Evolutionary conservation across 2,888 invertebrate species (phyloP).

Genomic region (Congeria kusceri): DNA sequence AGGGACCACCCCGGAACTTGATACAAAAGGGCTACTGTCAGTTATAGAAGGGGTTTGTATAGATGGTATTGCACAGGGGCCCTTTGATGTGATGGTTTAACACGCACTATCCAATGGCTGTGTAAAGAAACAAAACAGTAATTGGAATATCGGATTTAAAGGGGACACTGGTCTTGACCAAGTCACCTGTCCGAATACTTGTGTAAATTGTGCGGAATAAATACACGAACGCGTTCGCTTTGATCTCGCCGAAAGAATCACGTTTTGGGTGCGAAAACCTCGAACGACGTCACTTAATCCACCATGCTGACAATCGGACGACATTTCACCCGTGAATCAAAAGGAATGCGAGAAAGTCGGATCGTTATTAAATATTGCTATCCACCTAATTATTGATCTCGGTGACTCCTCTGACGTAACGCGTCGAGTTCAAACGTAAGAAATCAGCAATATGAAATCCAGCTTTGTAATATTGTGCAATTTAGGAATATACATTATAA

Average conservation of each 20-base stretch:
- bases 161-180: constrained; percentile 15
- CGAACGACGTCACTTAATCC: no score
- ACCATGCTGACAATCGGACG: no score
- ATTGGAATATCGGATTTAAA: constrained; percentile 50
- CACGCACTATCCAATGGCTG: constrained; percentile 21
- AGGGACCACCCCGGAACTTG: constrained; percentile 34
- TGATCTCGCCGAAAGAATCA: constrained; percentile 18
- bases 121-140: constrained; percentile 32
- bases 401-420: no score
- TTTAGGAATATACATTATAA: no score
- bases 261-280: no score
- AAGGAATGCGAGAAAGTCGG: no score
- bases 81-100: constrained; percentile 50
- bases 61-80: constrained; percentile 4
- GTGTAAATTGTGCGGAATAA: constrained; percentile 39
- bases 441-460: no score
- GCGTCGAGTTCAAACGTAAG: no score
- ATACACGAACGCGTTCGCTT: constrained; percentile 32
- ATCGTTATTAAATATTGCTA: no score
- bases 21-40: constrained; percentile 32
- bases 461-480: no score
- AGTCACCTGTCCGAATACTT: constrained; percentile 27
- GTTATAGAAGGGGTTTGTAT: constrained; percentile 11
- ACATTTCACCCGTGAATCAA: no score
- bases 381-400: no score